Evolutionary conservation across 2,888 invertebrate species (phyloP).

Genomic region (Heliconius ismenius): DNA sequence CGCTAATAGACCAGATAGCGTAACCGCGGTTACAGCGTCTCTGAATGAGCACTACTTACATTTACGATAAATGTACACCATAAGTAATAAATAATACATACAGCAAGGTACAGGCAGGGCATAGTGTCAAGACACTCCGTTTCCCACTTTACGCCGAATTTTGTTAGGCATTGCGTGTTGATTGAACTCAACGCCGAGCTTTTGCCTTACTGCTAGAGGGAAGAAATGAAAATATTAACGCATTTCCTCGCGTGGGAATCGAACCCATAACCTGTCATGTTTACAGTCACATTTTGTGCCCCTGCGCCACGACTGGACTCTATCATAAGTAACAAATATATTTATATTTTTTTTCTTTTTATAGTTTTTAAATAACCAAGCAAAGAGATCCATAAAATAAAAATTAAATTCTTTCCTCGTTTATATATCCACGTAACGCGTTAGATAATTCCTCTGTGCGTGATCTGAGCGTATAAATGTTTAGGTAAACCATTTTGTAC

Average conservation of each 20-base stretch:
- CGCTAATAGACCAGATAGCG: no score
- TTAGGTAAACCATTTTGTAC: conserved; percentile 5
- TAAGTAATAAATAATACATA: background rate
- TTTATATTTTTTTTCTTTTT: background rate
- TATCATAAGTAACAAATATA: no score
- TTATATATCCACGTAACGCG: background rate
- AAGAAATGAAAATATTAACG: no score
- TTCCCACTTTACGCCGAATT: background rate
- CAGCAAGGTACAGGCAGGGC: background rate
- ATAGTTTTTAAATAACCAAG: background rate
- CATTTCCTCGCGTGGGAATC: no score
- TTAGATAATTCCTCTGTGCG: conserved; percentile 21
- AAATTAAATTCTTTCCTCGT: background rate
- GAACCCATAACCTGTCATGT: no score
- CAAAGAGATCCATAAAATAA: background rate
- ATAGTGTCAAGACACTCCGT: background rate
- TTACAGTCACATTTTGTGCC: no score
- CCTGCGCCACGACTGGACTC: no score
- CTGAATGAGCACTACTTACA: no score
- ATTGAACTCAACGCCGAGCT: background rate
- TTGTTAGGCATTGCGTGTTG: background rate
- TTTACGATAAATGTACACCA: no score
- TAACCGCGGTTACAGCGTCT: no score
- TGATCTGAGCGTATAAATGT: conserved; percentile 17
- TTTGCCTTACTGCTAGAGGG: no score